Conservation (phyloP, 2,888 invertebrate genomes). For the Priocnemis perturbator region DNA sequence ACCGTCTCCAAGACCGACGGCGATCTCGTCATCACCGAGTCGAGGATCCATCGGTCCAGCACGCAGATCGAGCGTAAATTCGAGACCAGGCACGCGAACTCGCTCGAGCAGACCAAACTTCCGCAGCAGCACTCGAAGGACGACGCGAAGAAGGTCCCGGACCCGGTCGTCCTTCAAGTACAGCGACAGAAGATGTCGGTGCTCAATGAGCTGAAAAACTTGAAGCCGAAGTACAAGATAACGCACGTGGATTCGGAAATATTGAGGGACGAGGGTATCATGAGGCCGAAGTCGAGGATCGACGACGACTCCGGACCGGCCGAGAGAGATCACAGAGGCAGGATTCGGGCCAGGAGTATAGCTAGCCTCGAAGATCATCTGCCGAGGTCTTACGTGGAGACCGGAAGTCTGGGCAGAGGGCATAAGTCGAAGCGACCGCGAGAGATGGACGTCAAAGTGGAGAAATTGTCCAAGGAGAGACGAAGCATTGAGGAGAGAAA, state of each 20-base stretch:
- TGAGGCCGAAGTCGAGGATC: constrained; percentile 72
- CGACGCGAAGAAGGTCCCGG: constrained; percentile 62
- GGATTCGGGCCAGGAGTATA: constrained; percentile 62
- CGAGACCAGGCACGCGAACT: constrained; percentile 63
- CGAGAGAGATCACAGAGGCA: constrained; percentile 60
- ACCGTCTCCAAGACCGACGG: constrained; percentile 39
- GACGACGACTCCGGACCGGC: constrained; percentile 71
- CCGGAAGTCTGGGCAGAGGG: constrained; percentile 69
- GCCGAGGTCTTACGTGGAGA: constrained; percentile 63
- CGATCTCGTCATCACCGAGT: constrained; percentile 65
- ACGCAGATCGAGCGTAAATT: constrained; percentile 70
- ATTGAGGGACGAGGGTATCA: constrained; percentile 71
- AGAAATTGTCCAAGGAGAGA: constrained; percentile 62
- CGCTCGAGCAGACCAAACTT: constrained; percentile 57
- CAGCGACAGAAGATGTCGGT: constrained; percentile 69
- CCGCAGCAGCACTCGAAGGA: constrained; percentile 63
- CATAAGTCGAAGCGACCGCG: constrained; percentile 57
- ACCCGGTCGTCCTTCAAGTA: constrained; percentile 69
- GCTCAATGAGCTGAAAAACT: constrained; percentile 69
- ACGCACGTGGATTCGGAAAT: constrained; percentile 73
- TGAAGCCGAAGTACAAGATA: constrained; percentile 70
- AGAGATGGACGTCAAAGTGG: constrained; percentile 59
- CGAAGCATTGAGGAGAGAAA: constrained; percentile 65
- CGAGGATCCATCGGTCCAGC: constrained; percentile 67
- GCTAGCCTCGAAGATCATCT: constrained; percentile 67